A percentile compares a stretch with the other conserved stretches of the same genome.
These are phyloP conservation scores for Dermatemys mawii DNA, from an alignment of 2,113 vertebrate genomes.

Conservation along the genomic window DNA sequence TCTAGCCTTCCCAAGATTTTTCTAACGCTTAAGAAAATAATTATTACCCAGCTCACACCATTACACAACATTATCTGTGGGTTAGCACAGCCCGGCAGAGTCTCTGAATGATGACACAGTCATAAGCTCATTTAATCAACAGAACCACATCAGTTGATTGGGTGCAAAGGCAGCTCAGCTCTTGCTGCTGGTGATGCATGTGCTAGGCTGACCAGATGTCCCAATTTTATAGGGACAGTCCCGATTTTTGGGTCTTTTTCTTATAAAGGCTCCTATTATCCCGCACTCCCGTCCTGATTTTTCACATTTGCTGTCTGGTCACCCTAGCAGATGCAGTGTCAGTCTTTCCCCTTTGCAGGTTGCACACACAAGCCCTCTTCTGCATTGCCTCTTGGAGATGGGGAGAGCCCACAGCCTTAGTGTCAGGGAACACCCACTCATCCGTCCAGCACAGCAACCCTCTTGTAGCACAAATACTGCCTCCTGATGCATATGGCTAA, in stretches of 20 bases:
- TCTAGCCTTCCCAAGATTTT: not conserved
- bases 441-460: not conserved
- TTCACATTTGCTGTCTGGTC: too few relatives aligned
- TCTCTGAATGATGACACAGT: not conserved
- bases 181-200: not conserved
- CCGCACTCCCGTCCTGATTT: too few relatives aligned
- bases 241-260: too few relatives aligned
- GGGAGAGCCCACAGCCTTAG: not conserved
- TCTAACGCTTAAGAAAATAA: not conserved
- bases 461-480: not conserved
- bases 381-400: not conserved
- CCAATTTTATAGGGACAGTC: too few relatives aligned
- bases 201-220: too few relatives aligned
- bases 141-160: not conserved
- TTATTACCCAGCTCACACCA: not conserved
- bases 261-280: too few relatives aligned
- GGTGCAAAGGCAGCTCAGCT: not conserved
- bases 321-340: too few relatives aligned
- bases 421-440: not conserved
- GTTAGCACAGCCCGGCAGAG: not conserved
- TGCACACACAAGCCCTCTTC: not conserved
- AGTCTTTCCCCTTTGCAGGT: not conserved
- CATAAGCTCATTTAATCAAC: not conserved
- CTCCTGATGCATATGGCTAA: not conserved
- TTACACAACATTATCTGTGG: not conserved